Evolutionary conservation across 1,140 invertebrate genomes (phyloP), one percentile per base, ranked within the genome.

Genomic region (Pygmarrhopalites habei): DNA sequence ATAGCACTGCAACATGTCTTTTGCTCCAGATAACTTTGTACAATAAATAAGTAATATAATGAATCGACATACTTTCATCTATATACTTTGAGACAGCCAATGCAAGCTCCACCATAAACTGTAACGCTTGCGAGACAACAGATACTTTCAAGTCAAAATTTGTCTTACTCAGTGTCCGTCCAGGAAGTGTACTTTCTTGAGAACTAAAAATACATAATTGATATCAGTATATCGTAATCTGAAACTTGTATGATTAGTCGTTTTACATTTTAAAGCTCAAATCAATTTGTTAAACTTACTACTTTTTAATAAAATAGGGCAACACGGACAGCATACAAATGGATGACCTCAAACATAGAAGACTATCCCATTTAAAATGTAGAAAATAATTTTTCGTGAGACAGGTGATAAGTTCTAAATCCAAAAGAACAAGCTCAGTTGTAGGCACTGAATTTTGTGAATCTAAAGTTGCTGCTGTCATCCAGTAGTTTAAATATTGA

Each of bases 301-400:
- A 47, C 7, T n/a, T 5, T n/a, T n/a, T 25, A 10, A 47, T 10
- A 19, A 47, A 19, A 14, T n/a, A 35, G 2, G 53, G 53, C 5
- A 56, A 7, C 17, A 56, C 10, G 3, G 53, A 35, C 25, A 56
- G 25, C 4, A 56, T 56, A 25, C 39, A 26, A 35, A 41, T 39
- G 19, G 30, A 12, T 14, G 53, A 39, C 3, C 23, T 32, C 10
- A 56, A 32, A 23, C 53, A 56, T 10, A 56, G 14, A 7, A 56
- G 19, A 25, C 53, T 39, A 56, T 56, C 53, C 53, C 15, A n/a
- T 26, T n/a, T 56, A 23, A 56, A 56, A 4, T 4, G 4, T 4
- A 19, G 4, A 23, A 56, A 56, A 28, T 56, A 56, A 41, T 56
- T 56, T 56, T 56, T 56, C 3, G 53, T 56, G 12, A 56, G 23